Base-by-base conservation (phyloP, 2,888 invertebrate species). In the Hirtodrosophila histrioides region DNA sequence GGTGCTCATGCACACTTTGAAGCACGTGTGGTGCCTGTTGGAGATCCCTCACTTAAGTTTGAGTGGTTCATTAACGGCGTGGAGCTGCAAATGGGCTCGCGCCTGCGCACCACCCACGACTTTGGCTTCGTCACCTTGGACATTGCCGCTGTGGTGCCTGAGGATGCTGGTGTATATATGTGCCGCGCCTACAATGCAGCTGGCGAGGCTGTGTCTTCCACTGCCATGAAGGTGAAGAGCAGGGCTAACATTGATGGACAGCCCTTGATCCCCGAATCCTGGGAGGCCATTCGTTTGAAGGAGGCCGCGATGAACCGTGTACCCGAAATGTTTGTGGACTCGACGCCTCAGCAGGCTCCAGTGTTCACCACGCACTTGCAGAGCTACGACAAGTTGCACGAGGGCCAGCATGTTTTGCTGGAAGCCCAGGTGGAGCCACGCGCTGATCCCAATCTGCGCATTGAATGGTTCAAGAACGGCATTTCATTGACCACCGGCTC, bases 1-100 rank as follows among this genome's bases (percentile, higher is more conserved):
- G 97, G 97, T 4, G 96, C 97, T 90, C 95, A 95, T 80, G 97
- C 97, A 51, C 97, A 96, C 92, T 97, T 97, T 86, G 97, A 97
- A 92, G 97, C 97, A 49, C 94, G 97, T 48, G 97, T 97, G 24
- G 97, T 97, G 39, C 98, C 98, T 8, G 97, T 98, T 57, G 98
- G 98, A 6, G 99, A 99, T 92, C 95, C 98, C 3, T 96, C 95
- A 78, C 93, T 99, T 88, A 94, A 96, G 85, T 98, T 98, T 86
- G 97, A 98, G 92, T 99, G 99, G 99, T 98, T 95, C 92, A 95
- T 97, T 74, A 98, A 99, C 90, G 98, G 97, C 53, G 95, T 97
- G 4, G 97, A 97, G 92, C 93, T 99, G 46, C 96, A 97, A 92
- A 95, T 97, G 94, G 97, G 97, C 87, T 97, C 97, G 53, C 94